A percentile compares a stretch with the other conserved stretches of the same genome.
These are phyloP conservation scores for Pitta sordida DNA, from an alignment of 2,113 vertebrate genomes.

Conservation along the genomic window DNA sequence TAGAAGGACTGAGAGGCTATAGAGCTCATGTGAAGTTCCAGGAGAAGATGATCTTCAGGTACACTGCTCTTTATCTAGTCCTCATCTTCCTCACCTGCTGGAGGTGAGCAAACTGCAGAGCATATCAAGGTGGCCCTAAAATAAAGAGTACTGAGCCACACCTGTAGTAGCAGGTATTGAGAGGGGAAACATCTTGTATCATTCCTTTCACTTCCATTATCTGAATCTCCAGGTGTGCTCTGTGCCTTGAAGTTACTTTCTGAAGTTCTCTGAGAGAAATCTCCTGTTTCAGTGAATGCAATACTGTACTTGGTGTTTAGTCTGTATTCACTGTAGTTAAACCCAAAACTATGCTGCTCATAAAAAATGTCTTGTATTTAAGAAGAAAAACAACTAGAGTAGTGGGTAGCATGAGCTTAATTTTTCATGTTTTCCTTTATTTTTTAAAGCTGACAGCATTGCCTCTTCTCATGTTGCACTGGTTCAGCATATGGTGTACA, in stretches of 20 bases:
- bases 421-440: not conserved
- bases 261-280: not conserved
- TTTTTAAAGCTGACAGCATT: not conserved
- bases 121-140: not conserved
- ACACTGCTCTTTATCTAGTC: not conserved
- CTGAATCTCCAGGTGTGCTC: not conserved
- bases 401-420: not conserved
- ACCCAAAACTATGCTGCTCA: not conserved
- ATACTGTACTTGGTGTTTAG: not conserved
- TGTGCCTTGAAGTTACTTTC: not conserved
- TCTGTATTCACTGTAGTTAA: not conserved
- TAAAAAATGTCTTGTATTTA: not conserved
- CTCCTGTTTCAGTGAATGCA: not conserved
- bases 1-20: not conserved
- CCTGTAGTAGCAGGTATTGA: accelerated
- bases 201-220: not conserved
- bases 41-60: not conserved
- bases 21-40: not conserved
- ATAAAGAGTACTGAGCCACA: not conserved
- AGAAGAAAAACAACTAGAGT: not conserved
- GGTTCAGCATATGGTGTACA: not conserved
- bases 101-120: not conserved
- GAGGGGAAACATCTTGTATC: not conserved
- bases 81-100: not conserved
- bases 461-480: not conserved